Conservation (phyloP, 2,797 vertebrate genomes). For the Myotis daubentonii region DNA sequence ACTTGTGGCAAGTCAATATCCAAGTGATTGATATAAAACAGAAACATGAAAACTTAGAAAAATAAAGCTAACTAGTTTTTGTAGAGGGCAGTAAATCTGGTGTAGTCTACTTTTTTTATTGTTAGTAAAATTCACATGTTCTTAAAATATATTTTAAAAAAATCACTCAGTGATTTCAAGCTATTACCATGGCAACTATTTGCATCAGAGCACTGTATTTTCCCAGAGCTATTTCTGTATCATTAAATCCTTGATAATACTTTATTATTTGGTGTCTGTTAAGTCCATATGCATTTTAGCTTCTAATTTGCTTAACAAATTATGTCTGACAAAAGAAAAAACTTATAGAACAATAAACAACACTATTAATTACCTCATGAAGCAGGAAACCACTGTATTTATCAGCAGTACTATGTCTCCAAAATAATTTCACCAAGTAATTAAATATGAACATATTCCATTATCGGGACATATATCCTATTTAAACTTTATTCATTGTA, state of each 20-base stretch:
- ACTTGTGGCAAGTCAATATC: not conserved
- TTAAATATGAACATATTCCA: constrained; percentile 75
- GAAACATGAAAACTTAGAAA: not conserved
- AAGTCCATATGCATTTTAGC: constrained; percentile 77
- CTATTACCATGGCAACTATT: constrained; percentile 85
- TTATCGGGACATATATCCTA: constrained; percentile 75
- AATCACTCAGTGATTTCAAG: constrained; percentile 78
- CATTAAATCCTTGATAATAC: constrained; percentile 83
- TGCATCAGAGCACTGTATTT: constrained; percentile 78
- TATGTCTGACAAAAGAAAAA: constrained; percentile 80
- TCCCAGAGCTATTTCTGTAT: constrained; percentile 79
- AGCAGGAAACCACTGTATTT: constrained; percentile 69
- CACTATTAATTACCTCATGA: constrained; percentile 80
- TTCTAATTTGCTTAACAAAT: constrained; percentile 84
- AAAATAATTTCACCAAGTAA: constrained; percentile 79
- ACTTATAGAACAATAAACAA: constrained; percentile 80
- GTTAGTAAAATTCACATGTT: constrained; percentile 61
- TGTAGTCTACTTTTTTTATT: constrained; percentile 35
- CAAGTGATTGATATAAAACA: not conserved
- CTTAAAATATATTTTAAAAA: constrained; percentile 72
- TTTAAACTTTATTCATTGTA: constrained; percentile 72
- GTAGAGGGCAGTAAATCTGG: not conserved
- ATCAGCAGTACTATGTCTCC: constrained; percentile 69
- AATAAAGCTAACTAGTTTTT: not conserved
- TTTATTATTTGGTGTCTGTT: constrained; percentile 82